These are phyloP conservation scores for Geococcyx californianus DNA, from an alignment of 2,113 vertebrate genomes.

Conservation along the genomic window DNA sequence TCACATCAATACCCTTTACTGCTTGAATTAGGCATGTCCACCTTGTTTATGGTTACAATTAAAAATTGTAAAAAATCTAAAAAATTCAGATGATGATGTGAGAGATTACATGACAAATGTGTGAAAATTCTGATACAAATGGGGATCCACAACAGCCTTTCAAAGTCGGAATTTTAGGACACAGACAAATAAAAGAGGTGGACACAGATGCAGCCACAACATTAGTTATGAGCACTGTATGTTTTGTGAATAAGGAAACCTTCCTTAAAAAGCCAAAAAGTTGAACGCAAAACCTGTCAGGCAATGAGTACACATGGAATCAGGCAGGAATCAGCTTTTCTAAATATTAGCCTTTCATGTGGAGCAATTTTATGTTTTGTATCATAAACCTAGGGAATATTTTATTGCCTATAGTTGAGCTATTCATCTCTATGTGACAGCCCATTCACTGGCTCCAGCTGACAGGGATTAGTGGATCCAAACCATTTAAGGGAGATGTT, in stretches of 20 bases:
- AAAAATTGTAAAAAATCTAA: background rate
- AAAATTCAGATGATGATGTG: background rate
- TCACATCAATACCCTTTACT: background rate
- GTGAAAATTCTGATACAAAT: background rate
- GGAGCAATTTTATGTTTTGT: background rate
- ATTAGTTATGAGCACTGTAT: background rate
- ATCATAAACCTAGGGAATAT: background rate
- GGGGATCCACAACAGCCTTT: background rate
- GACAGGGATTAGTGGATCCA: background rate
- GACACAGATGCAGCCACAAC: background rate
- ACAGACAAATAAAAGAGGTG: background rate
- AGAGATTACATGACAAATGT: background rate
- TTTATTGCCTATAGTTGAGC: conserved; percentile 1
- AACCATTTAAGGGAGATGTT: background rate
- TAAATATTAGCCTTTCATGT: background rate
- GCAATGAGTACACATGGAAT: background rate
- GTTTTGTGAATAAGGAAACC: background rate
- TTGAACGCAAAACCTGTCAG: background rate
- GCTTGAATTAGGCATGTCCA: background rate
- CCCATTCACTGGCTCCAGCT: background rate
- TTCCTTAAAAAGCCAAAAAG: background rate
- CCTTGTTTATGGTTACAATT: background rate
- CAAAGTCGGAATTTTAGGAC: background rate
- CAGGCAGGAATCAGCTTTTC: background rate
- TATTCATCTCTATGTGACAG: background rate